Evolutionary conservation across 2,888 invertebrate genomes (phyloP), one percentile per base, ranked within the genome.

Genomic region (Drosophila cognata): DNA sequence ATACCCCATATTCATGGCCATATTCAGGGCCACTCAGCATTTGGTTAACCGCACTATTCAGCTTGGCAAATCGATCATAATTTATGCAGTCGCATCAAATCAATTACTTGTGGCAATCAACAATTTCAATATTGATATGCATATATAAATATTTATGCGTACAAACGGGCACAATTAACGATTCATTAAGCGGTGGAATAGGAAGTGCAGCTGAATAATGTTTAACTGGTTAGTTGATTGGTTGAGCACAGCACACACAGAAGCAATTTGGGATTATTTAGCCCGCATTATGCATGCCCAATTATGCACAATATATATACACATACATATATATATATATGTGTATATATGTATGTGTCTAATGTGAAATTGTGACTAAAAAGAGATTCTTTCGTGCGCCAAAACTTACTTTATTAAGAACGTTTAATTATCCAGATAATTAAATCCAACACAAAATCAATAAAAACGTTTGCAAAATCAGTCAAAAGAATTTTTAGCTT

Each of bases 101-200:
- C 51, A 75, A 75, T 63, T 60, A 75, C 31, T 65, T 43, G 36
- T 50, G 52, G 33, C 58, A 62, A 74, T 63, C 57, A 28, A 50
- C 28, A 25, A 50, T 29, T 73, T 57, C 21, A 67, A 60, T 75
- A 57, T 74, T 63, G 48, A 59, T 75, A 48, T 60, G 33, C 36
- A 16, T 16, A 35, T 57, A 53, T 51, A 55, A 68, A 53, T 80
- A 51, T 46, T 21, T 46, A 46, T 53, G 51, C 35, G n/a, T 35
- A 11, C 21, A 7, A 11, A 28, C 16, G 16, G 7, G 62, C 61
- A 77, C 65, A 65, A 58, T 61, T 64, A 55, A 58, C 41, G 38
- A 35, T 46, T 10, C 10, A 46, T 28, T 28, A 52, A 60, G 48
- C 18, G 31, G 52, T 35, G 28, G 56, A 8, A 29, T 55, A 38